Evolutionary conservation across 2,888 invertebrate species (phyloP), one percentile per base, ranked within the genome.

Genomic region (Nomada flava): DNA sequence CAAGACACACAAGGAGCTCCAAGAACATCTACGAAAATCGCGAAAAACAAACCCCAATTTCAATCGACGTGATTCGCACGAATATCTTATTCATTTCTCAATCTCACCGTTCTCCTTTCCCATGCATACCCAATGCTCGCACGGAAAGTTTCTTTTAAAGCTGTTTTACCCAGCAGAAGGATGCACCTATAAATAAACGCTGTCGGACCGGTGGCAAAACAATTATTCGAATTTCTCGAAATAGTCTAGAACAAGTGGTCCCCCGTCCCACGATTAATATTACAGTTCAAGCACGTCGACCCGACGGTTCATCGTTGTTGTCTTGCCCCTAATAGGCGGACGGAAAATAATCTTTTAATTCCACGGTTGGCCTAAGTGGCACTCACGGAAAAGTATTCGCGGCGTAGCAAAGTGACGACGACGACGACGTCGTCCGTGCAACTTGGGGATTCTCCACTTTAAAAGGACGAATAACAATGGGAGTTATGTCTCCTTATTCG

Each of bases 391-490:
- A 79, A 63, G 23, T 42, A 29, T 47, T 42, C 36, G 64, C 44
- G 55, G 50, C n/a, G 47, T 13, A 42, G 77, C 55, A 42, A 73
- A 57, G 57, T n/a, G 55, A 47, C 69, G 69, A 55, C 53, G 18
- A 26, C 15, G 18, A 15, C 4, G 60, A 63, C 50, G 53, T 18
- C 26, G 29, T n/a, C 26, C 18, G 15, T 63, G 55, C 53, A 59
- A 82, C 76, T 75, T 78, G 11, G 36, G 73, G 23, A 73, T 74
- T 71, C 77, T 64, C 53, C 62, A 9, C 63, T 73, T 75, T 79
- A 79, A 87, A 79, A 78, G 70, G 76, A 75, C 71, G 85, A 89
- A 89, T 89, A 87, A 89, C 89, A 89, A 89, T 85, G 86, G 85
- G 65, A 83, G 81, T 80, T 84, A 82, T 82, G 82, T 79, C 86